Base-by-base conservation (phyloP, 2,797 vertebrate species). In the Artibeus lituratus region DNA sequence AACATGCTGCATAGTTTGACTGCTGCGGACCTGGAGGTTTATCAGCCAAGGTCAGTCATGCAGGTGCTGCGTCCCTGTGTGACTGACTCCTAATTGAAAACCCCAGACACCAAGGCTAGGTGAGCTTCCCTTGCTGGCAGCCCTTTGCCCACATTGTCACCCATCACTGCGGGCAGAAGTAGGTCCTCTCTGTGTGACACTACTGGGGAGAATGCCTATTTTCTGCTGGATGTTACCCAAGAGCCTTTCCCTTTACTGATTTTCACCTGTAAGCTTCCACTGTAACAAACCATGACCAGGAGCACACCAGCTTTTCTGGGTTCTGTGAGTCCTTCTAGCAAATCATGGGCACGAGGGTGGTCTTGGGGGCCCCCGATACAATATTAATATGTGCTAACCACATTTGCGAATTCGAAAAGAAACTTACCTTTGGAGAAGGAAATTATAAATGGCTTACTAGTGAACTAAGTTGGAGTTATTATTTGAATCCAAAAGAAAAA, bases 401-500 rank as follows among this genome's bases (percentile, higher is more conserved):
- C 24, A 26, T 59, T 69, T 86, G 91, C 19, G 88, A 47, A 72
- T 32, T 90, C 35, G 87, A 80, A 87, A 70, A 90, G 87, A 26
- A 91, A 82, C 44, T 19, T 51, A 82, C 57, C 37, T 93, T 91
- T n/a, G 51, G 59, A 76, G 55, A 90, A 88, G 44, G 67, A 93
- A 87, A 76, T 87, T 76, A 81, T 42, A 92, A 92, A 70, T 49
- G n/a, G 21, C 42, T 94, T 80, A 59, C 81, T 39, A n/a, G 49
- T 5, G 35, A 91, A 83, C 37, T 21, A 39, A 80, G 7, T 59
- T 82, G 35, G 70, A 73, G 3, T 53, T 92, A 73, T 53, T 57
- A 76, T 77, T 70, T 92, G 85, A 93, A 90, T 53, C 29, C 26
- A 55, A 42, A 73, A 74, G 49, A 73, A 91, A 93, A 94, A 42